These are phyloP conservation scores for Drosophila orosa DNA, from an alignment of 1,140 invertebrate genomes.

Conservation along the genomic window DNA sequence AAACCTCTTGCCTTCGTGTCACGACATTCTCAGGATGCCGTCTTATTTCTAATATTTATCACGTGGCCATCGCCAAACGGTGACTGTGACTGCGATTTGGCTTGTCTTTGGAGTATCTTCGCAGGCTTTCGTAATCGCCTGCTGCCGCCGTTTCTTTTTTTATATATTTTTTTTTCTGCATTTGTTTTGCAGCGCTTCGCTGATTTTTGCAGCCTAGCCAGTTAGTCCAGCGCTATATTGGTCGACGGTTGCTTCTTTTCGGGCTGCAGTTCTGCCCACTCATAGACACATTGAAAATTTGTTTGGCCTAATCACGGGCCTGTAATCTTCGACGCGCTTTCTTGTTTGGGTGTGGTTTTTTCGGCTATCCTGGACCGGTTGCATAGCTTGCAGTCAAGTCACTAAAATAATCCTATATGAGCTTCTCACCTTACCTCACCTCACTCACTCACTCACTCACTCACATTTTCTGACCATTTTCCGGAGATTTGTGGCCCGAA, in stretches of 20 bases:
- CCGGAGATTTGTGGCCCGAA: slow-evolving; percentile 41
- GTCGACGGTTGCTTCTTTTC: slow-evolving; percentile 67
- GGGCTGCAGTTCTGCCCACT: slow-evolving; percentile 76
- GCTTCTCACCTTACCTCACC: slow-evolving; percentile 32
- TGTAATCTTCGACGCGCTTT: slow-evolving; percentile 75
- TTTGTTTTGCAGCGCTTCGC: slow-evolving; percentile 73
- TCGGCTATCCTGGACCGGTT: slow-evolving; percentile 63
- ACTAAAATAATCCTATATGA: slow-evolving; percentile 45
- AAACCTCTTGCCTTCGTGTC: neutral
- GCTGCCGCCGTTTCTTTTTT: slow-evolving; percentile 30
- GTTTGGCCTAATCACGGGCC: slow-evolving; percentile 64
- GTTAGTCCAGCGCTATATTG: slow-evolving; percentile 77
- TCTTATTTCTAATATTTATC: neutral
- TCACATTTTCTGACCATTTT: slow-evolving; percentile 40
- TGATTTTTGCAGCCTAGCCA: slow-evolving; percentile 71
- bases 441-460: slow-evolving; percentile 25
- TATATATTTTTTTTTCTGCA: slow-evolving; percentile 13
- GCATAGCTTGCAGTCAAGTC: slow-evolving; percentile 18
- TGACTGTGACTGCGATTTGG: slow-evolving; percentile 40
- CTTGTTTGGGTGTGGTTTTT: slow-evolving; percentile 66
- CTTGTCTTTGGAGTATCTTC: slow-evolving; percentile 74
- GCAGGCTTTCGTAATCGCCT: slow-evolving; percentile 68
- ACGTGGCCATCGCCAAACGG: slow-evolving; percentile 41
- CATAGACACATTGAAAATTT: slow-evolving; percentile 47
- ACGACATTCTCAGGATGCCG: slow-evolving; percentile 15